Percentiles rank a stretch among this genome's conserved stretches.
Evolutionary conservation across 2,797 vertebrate genomes (phyloP).

Genomic region (Pogonophryne albipinna): DNA sequence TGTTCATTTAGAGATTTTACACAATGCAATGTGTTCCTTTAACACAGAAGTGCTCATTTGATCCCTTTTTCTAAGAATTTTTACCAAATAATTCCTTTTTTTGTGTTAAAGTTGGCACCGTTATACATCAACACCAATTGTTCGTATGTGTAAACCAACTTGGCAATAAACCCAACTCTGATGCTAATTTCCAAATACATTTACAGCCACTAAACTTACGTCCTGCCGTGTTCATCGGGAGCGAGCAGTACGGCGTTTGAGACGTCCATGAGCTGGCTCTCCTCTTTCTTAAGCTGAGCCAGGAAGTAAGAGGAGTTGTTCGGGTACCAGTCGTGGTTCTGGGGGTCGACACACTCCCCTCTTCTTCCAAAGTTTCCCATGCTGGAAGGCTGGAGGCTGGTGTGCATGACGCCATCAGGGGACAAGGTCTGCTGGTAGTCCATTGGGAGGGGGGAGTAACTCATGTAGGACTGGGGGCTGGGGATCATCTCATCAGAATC

Average conservation of each 20-base stretch:
- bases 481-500: slow-evolving; percentile 71
- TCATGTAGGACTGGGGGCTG: slow-evolving; percentile 52
- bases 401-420: slow-evolving; percentile 20
- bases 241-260: slow-evolving; percentile 77
- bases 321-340: slow-evolving; percentile 27
- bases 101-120: too few species aligned
- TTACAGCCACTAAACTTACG: slow-evolving; percentile 68
- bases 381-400: slow-evolving; percentile 5
- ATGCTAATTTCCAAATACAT: background rate
- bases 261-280: slow-evolving; percentile 72
- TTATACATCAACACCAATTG: too few species aligned
- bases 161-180: too few species aligned
- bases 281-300: slow-evolving; percentile 85
- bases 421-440: slow-evolving; percentile 29
- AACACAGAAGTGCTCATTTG: too few species aligned
- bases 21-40: too few species aligned
- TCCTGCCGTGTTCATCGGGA: slow-evolving; percentile 79
- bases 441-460: slow-evolving; percentile 34
- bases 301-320: slow-evolving; percentile 82
- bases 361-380: fast-evolving
- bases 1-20: too few species aligned
- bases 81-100: too few species aligned
- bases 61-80: too few species aligned
- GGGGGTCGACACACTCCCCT: slow-evolving; percentile 20
- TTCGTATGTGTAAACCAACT: too few species aligned